Evolutionary conservation across 2,888 invertebrate species (phyloP).

Genomic region (Seira sanloemensis): DNA sequence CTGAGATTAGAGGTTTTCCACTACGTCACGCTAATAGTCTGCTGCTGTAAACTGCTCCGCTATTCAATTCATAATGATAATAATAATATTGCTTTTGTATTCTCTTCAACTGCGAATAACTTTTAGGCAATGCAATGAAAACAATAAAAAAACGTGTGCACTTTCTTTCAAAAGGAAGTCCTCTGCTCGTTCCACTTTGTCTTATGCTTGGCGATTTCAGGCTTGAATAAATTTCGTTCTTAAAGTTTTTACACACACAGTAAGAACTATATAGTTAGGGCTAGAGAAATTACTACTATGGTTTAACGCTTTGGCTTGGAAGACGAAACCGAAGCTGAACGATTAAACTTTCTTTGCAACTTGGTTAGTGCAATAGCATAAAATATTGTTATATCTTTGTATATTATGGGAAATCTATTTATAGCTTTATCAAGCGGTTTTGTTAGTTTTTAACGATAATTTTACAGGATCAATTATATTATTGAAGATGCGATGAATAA

Average conservation of each 20-base stretch:
- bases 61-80: constrained; percentile 4
- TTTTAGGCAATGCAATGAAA: neutral
- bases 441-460: no score
- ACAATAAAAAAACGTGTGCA: neutral
- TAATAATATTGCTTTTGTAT: no score
- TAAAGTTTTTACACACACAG: no score
- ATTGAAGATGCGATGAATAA: no score
- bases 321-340: neutral
- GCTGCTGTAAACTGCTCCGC: constrained; percentile 60
- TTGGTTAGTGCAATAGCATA: no score
- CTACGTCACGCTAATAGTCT: neutral
- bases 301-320: neutral
- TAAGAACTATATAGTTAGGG: no score
- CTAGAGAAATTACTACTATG: no score
- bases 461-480: no score
- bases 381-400: no score
- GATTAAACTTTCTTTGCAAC: no score
- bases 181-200: neutral
- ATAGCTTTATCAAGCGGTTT: neutral
- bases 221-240: neutral
- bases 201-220: neutral
- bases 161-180: neutral
- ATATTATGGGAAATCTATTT: no score
- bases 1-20: neutral
- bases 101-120: no score